Base-by-base conservation (phyloP, 2,797 vertebrate species). In the Clangula hyemalis region DNA sequence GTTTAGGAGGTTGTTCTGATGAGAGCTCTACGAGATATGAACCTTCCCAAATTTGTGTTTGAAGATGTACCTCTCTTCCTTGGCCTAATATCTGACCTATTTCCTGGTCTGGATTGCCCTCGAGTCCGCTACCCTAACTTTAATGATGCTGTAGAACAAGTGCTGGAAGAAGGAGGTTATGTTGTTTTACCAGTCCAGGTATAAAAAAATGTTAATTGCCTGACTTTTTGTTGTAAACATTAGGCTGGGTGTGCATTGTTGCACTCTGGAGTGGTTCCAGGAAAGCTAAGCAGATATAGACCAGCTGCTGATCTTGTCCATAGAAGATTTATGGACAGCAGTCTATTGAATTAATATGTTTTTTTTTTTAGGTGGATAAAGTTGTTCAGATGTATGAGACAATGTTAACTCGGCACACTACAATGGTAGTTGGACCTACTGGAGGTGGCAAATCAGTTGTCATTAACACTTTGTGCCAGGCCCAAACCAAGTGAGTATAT, bases 371-470 rank as follows among this genome's bases (percentile, higher is more conserved):
- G 99, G 99, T 99, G 96, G 99, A 99, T 97, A 99, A 99, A 98
- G 99, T 99, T 87, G 98, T 99, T 68, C 99, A 99, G 96, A 98
- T 99, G 98, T 99, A 99, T 64, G 99, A 99, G 97, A 99, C 99
- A 13, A 99, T 99, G 99, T 97, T 99, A 96, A 99, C 99, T 78
- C 98, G 99, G 85, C 99, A 99, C 97, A 99, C 99, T 4, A 99
- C 99, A 0, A 99, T 99, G 99, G 96, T 99, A 82, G 99, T 99
- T 78, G 99, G 99, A 64, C 99, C 99, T 41, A 99, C 99, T 1
- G 98, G 99, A 84, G 99, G 99, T 38, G 99, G 99, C 83, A 99
- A 99, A 97, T 99, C 99, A 2, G 99, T 99, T 94, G 99, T 99
- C 96, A 99, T 99, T 96, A 99, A 96, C n/a, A 96, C 99, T 27